These are phyloP conservation scores for Hydra vulgaris DNA, from an alignment of 30 jellyfish, hydroid and myxozoan species.

Conservation along the genomic window DNA sequence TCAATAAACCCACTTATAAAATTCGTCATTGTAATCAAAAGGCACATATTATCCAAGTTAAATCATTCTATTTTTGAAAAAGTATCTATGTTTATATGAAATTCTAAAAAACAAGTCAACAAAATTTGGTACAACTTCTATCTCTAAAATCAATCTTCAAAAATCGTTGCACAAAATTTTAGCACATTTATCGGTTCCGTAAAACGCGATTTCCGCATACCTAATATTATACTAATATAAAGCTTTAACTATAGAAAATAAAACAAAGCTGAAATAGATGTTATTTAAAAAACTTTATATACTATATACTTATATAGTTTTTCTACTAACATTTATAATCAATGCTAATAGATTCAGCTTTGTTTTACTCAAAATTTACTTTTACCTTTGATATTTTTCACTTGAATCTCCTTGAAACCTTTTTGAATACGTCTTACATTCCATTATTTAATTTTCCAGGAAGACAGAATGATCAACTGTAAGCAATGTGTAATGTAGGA, in stretches of 20 bases:
- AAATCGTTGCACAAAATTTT: too few relatives aligned
- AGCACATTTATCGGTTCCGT: too few relatives aligned
- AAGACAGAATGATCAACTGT: neutral
- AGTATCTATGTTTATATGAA: too few relatives aligned
- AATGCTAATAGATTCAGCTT: neutral
- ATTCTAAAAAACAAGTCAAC: too few relatives aligned
- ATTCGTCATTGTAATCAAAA: too few relatives aligned
- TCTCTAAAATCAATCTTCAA: too few relatives aligned
- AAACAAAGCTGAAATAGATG: neutral
- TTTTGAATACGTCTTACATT: neutral
- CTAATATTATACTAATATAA: neutral
- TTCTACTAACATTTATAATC: neutral
- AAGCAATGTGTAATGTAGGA: neutral
- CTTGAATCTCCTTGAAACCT: neutral
- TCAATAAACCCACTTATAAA: too few relatives aligned
- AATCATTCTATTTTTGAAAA: too few relatives aligned
- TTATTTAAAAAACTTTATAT: neutral
- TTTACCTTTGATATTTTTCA: neutral
- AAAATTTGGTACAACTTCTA: too few relatives aligned
- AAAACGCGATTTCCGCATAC: too few relatives aligned
- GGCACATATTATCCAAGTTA: too few relatives aligned
- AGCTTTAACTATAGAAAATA: neutral
- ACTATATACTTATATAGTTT: neutral
- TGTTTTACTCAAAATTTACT: neutral
- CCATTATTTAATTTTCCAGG: neutral